Conservation (phyloP, 2,113 vertebrate genomes). For the Callorhinus ursinus region DNA sequence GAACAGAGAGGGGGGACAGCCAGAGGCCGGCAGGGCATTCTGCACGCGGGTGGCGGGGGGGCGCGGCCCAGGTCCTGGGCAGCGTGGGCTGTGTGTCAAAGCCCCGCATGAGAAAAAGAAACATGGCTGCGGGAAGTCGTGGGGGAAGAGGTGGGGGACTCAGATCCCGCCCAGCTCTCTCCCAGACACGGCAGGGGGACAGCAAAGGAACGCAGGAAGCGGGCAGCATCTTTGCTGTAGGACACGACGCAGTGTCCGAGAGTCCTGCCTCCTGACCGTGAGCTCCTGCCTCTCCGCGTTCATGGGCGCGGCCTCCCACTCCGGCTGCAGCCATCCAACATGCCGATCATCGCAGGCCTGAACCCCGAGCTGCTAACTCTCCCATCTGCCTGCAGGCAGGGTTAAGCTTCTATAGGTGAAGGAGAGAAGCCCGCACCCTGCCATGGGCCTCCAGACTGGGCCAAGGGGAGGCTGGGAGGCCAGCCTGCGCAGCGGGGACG, state of each 20-base stretch:
- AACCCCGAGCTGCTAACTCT: slow-evolving; percentile 66
- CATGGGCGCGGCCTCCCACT: fast-evolving
- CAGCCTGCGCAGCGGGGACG: neutral
- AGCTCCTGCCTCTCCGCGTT: fast-evolving
- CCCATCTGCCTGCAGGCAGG: neutral
- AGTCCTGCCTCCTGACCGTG: fast-evolving
- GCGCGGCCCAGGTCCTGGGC: neutral
- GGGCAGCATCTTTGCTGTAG: too few relatives aligned
- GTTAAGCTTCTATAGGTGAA: fast-evolving
- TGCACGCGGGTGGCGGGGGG: neutral
- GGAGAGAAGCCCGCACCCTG: neutral
- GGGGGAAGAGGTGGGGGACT: neutral
- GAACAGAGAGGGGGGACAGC: too few relatives aligned
- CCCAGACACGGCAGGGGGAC: neutral
- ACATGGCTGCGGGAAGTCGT: neutral
- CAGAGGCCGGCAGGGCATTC: fast-evolving
- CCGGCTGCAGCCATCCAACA: neutral
- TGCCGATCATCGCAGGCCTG: slow-evolving; percentile 3
- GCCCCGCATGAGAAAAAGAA: neutral
- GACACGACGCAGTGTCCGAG: neutral
- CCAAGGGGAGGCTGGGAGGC: neutral
- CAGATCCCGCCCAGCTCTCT: neutral
- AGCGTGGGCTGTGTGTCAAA: neutral
- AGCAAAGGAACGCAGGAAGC: neutral
- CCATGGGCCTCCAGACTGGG: neutral